A percentile compares a stretch with the other conserved stretches of the same genome.
Evolutionary conservation across 2,888 invertebrate species (phyloP).

Genomic region (Harpalus rubripes): DNA sequence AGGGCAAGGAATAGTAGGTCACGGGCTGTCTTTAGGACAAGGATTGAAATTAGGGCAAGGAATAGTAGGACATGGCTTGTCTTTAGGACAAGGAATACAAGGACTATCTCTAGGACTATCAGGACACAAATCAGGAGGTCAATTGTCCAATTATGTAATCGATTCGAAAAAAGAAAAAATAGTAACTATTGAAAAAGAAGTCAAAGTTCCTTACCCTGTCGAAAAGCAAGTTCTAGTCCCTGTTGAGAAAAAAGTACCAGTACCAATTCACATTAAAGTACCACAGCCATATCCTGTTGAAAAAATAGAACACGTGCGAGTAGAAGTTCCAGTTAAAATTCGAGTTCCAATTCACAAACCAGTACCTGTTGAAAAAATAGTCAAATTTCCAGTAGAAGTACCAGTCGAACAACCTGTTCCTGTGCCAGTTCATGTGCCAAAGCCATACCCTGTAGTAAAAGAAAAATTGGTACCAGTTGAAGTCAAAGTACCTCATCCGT

Average conservation of each 20-base stretch:
- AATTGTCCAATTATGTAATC: neutral
- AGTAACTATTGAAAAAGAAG: slow-evolving; percentile 82
- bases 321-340: slow-evolving; percentile 81
- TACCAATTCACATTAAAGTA: slow-evolving; percentile 73
- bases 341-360: slow-evolving; percentile 78
- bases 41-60: neutral
- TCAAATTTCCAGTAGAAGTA: slow-evolving; percentile 84
- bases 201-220: slow-evolving; percentile 83
- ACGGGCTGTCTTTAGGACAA: neutral
- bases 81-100: neutral
- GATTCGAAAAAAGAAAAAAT: slow-evolving; percentile 68
- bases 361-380: slow-evolving; percentile 86
- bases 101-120: neutral
- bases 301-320: slow-evolving; percentile 83
- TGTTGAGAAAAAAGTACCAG: slow-evolving; percentile 78
- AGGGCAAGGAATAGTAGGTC: neutral
- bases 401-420: slow-evolving; percentile 82
- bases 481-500: slow-evolving; percentile 84
- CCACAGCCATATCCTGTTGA: slow-evolving; percentile 84
- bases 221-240: slow-evolving; percentile 83
- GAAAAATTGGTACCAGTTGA: slow-evolving; percentile 85
- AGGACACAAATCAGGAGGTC: neutral
- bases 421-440: slow-evolving; percentile 85
- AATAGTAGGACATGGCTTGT: neutral
- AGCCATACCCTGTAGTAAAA: slow-evolving; percentile 85